Evolutionary conservation across 2,888 invertebrate genomes (phyloP).

Genomic region (Nephrotoma guestfalica): DNA sequence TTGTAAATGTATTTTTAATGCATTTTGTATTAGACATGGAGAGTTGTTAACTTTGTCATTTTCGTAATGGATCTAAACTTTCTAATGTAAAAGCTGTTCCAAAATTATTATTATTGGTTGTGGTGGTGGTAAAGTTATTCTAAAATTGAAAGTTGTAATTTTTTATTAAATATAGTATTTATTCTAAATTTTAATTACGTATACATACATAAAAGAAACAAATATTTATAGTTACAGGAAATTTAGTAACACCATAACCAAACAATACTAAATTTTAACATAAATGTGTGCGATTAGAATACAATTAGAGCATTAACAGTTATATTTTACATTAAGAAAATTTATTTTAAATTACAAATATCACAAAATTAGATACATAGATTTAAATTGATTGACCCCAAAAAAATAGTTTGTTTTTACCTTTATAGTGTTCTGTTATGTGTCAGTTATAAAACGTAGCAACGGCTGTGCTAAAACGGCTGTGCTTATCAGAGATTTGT

Average conservation of each 20-base stretch:
- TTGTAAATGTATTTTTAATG: too few relatives aligned
- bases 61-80: slow-evolving; percentile 82
- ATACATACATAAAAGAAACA: neutral
- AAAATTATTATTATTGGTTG: slow-evolving; percentile 39
- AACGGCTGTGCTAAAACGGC: too few relatives aligned
- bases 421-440: too few relatives aligned
- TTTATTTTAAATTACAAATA: neutral
- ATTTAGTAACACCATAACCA: neutral
- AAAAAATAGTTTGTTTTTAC: too few relatives aligned
- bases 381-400: neutral
- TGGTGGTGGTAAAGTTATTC: slow-evolving; percentile 69
- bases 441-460: too few relatives aligned
- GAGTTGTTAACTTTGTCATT: slow-evolving; percentile 26
- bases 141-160: slow-evolving; percentile 33
- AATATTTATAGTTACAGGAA: slow-evolving; percentile 4
- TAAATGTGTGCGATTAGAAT: neutral
- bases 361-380: neutral
- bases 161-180: slow-evolving; percentile 12
- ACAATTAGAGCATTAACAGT: neutral
- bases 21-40: neutral
- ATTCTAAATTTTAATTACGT: slow-evolving; percentile 3
- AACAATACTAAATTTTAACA: neutral
- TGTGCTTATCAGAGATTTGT: too few relatives aligned
- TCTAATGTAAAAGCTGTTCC: slow-evolving; percentile 73
- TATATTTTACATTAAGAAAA: neutral